Base-by-base conservation (phyloP, 2,888 invertebrate species). In the Theretra japonica region DNA sequence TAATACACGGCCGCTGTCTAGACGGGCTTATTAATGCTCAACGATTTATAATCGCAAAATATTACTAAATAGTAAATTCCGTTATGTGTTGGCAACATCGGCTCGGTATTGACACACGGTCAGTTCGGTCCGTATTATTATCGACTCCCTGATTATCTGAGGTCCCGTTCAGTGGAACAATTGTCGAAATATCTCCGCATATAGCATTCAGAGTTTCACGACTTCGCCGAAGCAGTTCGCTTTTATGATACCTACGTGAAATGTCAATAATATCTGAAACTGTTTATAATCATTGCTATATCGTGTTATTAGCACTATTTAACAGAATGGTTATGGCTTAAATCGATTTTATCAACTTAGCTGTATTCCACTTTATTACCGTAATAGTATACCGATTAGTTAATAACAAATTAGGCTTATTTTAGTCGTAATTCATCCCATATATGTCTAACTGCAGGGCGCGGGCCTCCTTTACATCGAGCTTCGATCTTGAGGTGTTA, bases 161-260 rank as follows among this genome's bases (percentile, higher is more conserved):
- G 48, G 41, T 48, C 65, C 65, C 23, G 48, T 48, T 21, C 65
- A 65, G 48, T 21, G n/a, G 65, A 41, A 48, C 65, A 48, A 48
- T 65, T 65, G 48, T 65, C 41, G 41, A 65, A 65, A 65, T 65
- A 65, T 65, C 65, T 65, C 65, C 48, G 41, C 65, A 65, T 65
- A 25, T 48, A 48, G 48, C 48, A 65, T 65, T 65, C 23, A 65
- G 65, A 65, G 65, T 65, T 65, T 65, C 65, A 65, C 65, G 65
- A 65, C 21, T 65, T 65, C 65, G 65, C 21, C 65, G 23, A 23
- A 41, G 33, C 23, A 41, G 48, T 65, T 65, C 25, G 65, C 65
- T 65, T 65, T 65, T 65, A 65, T 65, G 65, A 65, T 65, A 65
- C 48, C 48, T 65, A 48, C 65, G 65, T 65, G 65, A 65, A 65